phyloP scores from a whole-genome alignment of 2,113 vertebrate genomes.

The Globicephala melas region DNA sequence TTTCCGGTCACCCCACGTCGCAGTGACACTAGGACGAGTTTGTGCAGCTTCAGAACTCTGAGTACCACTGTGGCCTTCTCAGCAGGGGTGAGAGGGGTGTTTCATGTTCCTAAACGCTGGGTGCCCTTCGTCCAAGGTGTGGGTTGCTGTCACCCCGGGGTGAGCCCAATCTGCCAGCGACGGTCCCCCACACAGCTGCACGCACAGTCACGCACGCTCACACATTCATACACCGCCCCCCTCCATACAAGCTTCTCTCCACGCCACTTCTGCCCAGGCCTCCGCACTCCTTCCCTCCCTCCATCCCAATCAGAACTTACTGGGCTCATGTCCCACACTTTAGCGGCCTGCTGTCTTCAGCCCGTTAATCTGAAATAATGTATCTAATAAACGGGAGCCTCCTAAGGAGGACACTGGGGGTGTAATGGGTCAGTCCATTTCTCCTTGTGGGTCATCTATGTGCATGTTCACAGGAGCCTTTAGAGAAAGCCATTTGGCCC shows the following conservation, averaged over 20 bases:
- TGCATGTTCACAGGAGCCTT: neutral
- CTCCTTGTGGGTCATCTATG: neutral
- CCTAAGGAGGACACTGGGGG: neutral
- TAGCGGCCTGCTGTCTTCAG: neutral
- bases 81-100: fast-evolving
- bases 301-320: neutral
- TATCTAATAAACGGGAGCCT: neutral
- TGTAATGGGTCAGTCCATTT: neutral
- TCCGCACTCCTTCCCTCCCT: neutral
- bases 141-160: no score
- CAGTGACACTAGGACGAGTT: neutral
- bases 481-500: neutral
- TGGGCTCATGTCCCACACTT: neutral
- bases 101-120: neutral
- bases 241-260: neutral
- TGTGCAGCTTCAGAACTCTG: neutral
- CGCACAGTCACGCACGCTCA: no score
- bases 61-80: fast-evolving
- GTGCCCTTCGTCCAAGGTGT: neutral
- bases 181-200: neutral
- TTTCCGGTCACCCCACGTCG: no score
- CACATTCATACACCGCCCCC: neutral
- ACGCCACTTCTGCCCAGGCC: neutral
- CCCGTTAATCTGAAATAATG: neutral
- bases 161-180: no score